Percentiles rank a stretch among this genome's conserved stretches.
These are phyloP conservation scores for Sinocyclocheilus rhinocerous DNA, from an alignment of 2,113 vertebrate species.

Conservation along the genomic window DNA sequence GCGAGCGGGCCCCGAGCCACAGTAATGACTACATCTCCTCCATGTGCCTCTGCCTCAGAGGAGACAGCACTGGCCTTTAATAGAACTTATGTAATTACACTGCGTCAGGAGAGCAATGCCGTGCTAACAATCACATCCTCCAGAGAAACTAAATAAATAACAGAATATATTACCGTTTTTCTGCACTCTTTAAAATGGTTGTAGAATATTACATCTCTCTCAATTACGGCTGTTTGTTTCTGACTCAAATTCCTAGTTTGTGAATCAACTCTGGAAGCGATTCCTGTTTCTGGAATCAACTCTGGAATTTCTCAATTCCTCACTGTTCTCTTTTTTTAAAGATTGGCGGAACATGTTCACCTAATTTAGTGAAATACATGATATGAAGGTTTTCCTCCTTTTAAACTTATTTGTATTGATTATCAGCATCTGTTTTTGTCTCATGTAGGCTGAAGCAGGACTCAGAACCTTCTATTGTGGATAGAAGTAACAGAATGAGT, in stretches of 20 bases:
- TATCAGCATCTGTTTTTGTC: no score
- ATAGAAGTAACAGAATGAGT: no score
- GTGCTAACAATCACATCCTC: slow-evolving; percentile 72
- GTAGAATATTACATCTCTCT: not conserved
- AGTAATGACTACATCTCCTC: slow-evolving; percentile 72
- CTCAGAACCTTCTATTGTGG: no score
- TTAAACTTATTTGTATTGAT: no score
- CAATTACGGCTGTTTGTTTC: not conserved
- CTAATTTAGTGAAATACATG: no score
- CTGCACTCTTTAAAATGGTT: not conserved
- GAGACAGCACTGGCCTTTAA: slow-evolving; percentile 73
- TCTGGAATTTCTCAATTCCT: not conserved
- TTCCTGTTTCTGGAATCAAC: no score
- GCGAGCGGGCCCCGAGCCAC: slow-evolving; percentile 46
- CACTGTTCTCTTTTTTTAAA: no score
- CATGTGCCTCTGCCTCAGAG: slow-evolving; percentile 72
- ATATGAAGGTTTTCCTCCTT: no score
- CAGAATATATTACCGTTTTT: not conserved
- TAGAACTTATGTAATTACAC: slow-evolving; percentile 77
- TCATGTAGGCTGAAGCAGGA: no score
- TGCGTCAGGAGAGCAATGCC: slow-evolving; percentile 71
- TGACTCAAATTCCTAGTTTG: not conserved
- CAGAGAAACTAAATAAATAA: slow-evolving; percentile 51
- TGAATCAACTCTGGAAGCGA: not conserved
- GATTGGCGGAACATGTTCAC: no score